Base-by-base conservation (phyloP, 2,888 invertebrate genomes). In the Mallateleia sp. region DNA sequence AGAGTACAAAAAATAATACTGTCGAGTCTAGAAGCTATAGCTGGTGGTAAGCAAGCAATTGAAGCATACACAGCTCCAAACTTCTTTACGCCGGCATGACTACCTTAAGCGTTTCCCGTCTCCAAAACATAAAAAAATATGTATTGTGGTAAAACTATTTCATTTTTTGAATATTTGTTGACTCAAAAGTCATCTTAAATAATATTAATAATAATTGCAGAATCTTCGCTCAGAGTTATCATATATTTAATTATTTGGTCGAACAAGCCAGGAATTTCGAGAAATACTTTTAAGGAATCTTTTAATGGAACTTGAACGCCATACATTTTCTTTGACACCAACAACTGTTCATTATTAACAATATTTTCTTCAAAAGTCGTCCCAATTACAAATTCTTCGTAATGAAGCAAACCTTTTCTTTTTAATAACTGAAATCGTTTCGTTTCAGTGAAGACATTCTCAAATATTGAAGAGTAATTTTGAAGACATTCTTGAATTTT, bases 401-500 rank as follows among this genome's bases (percentile, higher is more conserved):
- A 69, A 18, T 75, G 62, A 62, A 83, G 25, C 6, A 75, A 71
- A 34, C 83, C 83, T 52, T 56, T 83, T 45, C 1, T 14, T 77
- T 50, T 77, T 28, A 77, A 71, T 18, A 83, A 42, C 8, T 38
- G 32, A 54, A 83, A 77, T 58, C 83, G 58, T 77, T 77, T 83
- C 8, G 62, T 4, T 64, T 77, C 77, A 50, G 71, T 82, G 14
- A n/a, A 42, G 14, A 69, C 67, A 25, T 82, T 47, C 22, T 56
- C 66, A 18, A 82, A 82, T 34, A 82, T 14, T 47, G 67, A 28
- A 58, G 25, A 3, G 45, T 74, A 54, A 15, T 42, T 34, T 47
- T 69, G 32, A 34, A 79, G 69, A 38, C 69, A 69, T 50, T 69
- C 2, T 15, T 22, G 0, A 20, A 79, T 47, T 58, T 71, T 14